A percentile compares a stretch with the other conserved stretches of the same genome.
Evolutionary conservation across 2,888 invertebrate species (phyloP).

Genomic region (Leistus spinibarbis): DNA sequence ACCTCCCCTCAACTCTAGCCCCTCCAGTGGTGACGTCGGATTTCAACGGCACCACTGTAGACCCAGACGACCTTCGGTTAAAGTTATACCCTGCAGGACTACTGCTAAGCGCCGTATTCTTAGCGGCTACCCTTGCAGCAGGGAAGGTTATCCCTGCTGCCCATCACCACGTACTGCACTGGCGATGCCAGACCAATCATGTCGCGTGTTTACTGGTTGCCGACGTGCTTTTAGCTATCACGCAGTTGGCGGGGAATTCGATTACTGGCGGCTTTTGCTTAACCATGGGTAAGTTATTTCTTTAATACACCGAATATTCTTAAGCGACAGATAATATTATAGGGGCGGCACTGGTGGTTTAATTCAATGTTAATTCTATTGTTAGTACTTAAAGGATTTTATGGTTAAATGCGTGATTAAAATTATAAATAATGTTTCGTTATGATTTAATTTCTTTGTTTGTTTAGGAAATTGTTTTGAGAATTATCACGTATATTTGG

Average conservation of each 20-base stretch:
- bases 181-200: slow-evolving; percentile 88
- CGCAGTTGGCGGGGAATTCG: slow-evolving; percentile 70
- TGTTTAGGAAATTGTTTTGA: neutral
- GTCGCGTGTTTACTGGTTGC: slow-evolving; percentile 83
- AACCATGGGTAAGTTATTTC: slow-evolving; percentile 67
- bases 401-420: neutral
- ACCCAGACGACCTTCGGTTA: slow-evolving; percentile 63
- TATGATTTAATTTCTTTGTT: neutral
- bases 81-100: slow-evolving; percentile 78
- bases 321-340: too few species aligned
- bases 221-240: slow-evolving; percentile 77
- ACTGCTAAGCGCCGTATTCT: slow-evolving; percentile 80
- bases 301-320: too few species aligned
- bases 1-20: slow-evolving; percentile 55
- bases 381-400: neutral
- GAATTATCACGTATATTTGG: neutral
- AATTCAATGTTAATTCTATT: neutral
- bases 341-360: too few species aligned
- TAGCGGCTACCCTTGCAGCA: slow-evolving; percentile 79
- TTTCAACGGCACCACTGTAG: slow-evolving; percentile 42
- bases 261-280: slow-evolving; percentile 69
- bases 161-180: slow-evolving; percentile 86
- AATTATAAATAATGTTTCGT: neutral
- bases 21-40: slow-evolving; percentile 48
- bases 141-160: slow-evolving; percentile 81